Percentiles rank a stretch among this genome's conserved stretches.
phyloP scores from a whole-genome alignment of 1,140 invertebrate genomes.

The Carposina sasakii region DNA sequence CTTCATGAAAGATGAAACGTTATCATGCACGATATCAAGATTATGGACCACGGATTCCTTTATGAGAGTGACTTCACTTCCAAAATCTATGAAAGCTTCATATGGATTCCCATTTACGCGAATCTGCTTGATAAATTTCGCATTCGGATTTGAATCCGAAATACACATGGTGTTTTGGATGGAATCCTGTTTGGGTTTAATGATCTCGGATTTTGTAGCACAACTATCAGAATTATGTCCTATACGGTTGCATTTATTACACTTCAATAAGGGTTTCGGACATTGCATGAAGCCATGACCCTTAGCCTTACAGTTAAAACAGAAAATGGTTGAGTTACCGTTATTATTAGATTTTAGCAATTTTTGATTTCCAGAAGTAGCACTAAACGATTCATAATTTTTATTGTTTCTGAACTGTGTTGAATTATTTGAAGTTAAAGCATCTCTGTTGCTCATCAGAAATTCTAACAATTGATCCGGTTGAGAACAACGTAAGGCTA shows the following conservation, averaged over 20 bases:
- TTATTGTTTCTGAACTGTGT: background rate
- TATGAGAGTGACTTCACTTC: background rate
- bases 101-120: background rate
- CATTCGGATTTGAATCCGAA: background rate
- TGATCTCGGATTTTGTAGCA: background rate
- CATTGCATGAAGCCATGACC: background rate
- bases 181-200: background rate
- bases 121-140: background rate
- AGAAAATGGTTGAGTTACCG: background rate
- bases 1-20: background rate
- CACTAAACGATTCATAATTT: background rate
- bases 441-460: slow-evolving; percentile 7
- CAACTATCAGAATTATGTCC: background rate
- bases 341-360: background rate
- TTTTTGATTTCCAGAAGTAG: background rate
- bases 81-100: background rate
- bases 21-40: background rate
- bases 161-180: background rate
- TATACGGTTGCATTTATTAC: background rate
- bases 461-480: slow-evolving; percentile 14
- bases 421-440: background rate
- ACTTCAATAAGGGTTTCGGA: background rate
- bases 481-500: slow-evolving; percentile 7
- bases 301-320: background rate
- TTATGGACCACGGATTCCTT: background rate